Evolutionary conservation across 2,797 vertebrate species (phyloP).

Genomic region (Sebastes melanostomus): DNA sequence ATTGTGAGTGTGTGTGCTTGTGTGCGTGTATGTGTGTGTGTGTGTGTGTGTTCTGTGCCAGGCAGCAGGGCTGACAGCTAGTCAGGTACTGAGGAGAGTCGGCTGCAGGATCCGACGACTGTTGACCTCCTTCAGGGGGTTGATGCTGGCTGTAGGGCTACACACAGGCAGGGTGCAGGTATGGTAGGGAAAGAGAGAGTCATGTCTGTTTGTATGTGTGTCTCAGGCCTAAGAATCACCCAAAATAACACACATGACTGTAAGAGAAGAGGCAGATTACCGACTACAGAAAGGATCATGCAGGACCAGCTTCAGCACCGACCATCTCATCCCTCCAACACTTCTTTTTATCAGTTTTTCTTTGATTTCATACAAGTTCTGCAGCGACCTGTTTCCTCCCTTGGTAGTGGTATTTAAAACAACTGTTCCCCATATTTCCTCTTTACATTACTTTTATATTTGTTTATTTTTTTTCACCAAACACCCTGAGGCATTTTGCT

Average conservation of each 20-base stretch:
- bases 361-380: not conserved
- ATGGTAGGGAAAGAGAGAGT: conserved; percentile 28
- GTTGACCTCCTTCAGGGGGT: conserved; percentile 51
- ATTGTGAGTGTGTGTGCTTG: conserved; percentile 24
- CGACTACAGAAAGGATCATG: too few relatives aligned
- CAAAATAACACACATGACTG: not conserved
- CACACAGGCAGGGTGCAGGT: conserved; percentile 72
- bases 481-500: conserved; percentile 13
- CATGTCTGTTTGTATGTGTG: not conserved
- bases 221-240: not conserved
- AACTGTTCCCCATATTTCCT: not conserved
- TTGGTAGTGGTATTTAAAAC: conserved; percentile 3
- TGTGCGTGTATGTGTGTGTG: conserved; percentile 14
- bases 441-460: conserved; percentile 27
- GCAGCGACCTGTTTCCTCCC: not conserved
- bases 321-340: not conserved
- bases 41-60: conserved; percentile 50
- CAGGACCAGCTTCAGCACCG: not conserved
- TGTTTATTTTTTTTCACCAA: not conserved
- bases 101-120: conserved; percentile 64
- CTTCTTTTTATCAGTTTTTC: not conserved
- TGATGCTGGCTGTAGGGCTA: conserved; percentile 70
- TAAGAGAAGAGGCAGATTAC: not conserved
- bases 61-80: conserved; percentile 66
- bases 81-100: conserved; percentile 66